Evolutionary conservation across 2,113 vertebrate species (phyloP).

Genomic region (Chunga burmeisteri): DNA sequence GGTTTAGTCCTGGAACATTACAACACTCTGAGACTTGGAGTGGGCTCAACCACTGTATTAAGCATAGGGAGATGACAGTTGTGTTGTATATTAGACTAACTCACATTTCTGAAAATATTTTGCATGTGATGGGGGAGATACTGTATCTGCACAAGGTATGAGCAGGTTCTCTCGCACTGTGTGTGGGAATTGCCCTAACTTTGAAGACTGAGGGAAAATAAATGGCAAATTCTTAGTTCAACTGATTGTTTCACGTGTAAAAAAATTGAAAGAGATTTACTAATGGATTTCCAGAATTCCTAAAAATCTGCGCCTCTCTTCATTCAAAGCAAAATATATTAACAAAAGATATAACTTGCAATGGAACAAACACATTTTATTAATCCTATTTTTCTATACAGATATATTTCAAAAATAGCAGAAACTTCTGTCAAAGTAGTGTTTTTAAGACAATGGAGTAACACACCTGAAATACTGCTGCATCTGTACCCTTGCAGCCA

Average conservation of each 20-base stretch:
- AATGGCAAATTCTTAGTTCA: neutral
- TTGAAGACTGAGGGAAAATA: neutral
- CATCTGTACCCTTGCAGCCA: neutral
- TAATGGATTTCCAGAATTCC: neutral
- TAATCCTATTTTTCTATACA: neutral
- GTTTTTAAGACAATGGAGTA: neutral
- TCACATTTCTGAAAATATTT: neutral
- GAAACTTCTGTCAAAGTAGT: neutral
- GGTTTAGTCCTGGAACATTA: neutral
- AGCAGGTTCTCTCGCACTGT: neutral
- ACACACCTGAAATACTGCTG: neutral
- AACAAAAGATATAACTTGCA: neutral
- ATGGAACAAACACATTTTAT: neutral
- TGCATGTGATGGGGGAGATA: neutral
- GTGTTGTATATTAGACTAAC: neutral
- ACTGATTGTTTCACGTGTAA: neutral
- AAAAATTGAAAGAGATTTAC: neutral
- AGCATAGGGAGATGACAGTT: neutral
- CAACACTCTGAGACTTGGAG: neutral
- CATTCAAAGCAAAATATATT: neutral
- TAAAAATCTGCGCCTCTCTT: neutral
- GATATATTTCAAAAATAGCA: neutral
- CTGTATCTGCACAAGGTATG: neutral
- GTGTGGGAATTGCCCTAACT: neutral
- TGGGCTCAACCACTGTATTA: neutral